Conservation (phyloP, 2,888 invertebrate species). For the Agonopterix subpropinquella region DNA sequence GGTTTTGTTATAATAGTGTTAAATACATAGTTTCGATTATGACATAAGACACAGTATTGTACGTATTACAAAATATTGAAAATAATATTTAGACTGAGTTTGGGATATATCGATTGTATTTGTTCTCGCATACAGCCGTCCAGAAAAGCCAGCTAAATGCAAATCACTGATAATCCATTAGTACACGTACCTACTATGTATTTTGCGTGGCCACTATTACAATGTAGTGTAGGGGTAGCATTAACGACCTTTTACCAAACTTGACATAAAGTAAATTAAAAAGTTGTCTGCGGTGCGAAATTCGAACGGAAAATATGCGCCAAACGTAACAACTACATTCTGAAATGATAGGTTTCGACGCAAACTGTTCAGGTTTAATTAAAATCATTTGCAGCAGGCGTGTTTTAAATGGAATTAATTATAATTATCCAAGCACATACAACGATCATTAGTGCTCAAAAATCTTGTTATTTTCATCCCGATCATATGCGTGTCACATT, state of each 20-base stretch:
- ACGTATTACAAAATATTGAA: background rate
- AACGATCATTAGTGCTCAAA: constrained; percentile 26
- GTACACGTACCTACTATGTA: constrained; percentile 25
- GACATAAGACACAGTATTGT: background rate
- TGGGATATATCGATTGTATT: background rate
- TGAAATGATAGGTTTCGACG: constrained; percentile 22
- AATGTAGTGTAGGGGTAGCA: constrained; percentile 15
- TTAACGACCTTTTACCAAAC: constrained; percentile 20
- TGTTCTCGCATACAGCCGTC: constrained; percentile 31
- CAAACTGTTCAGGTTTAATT: constrained; percentile 57
- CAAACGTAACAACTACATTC: too few relatives aligned
- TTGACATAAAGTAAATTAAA: constrained; percentile 4
- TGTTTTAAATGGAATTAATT: constrained; percentile 51
- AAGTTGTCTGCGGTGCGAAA: background rate
- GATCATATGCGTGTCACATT: background rate
- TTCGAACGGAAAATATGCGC: too few relatives aligned
- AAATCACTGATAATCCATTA: constrained; percentile 75
- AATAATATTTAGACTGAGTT: background rate
- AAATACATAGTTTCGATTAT: background rate
- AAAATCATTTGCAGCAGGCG: constrained; percentile 42
- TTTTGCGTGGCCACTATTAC: constrained; percentile 8
- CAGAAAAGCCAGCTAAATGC: constrained; percentile 64
- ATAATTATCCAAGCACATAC: constrained; percentile 35
- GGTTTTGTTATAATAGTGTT: background rate
- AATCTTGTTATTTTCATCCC: constrained; percentile 31